Base-by-base conservation (phyloP, 2,797 vertebrate genomes). In the Alcedo atthis region DNA sequence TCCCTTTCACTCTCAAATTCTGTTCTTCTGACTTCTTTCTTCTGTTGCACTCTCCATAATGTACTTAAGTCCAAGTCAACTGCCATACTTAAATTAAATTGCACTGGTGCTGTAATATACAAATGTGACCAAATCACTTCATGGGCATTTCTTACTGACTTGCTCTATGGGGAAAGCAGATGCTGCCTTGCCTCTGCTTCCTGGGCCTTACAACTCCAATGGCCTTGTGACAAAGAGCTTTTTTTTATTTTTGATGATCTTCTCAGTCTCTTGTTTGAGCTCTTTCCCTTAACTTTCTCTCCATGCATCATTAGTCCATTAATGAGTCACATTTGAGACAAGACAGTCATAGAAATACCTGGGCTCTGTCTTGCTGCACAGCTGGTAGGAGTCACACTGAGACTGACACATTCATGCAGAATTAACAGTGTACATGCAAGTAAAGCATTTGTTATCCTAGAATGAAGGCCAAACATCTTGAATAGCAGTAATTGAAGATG, bases 11-110 rank as follows among this genome's bases (percentile, higher is more conserved):
- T 75, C 42, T 85, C 35, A 73, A 58, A 32, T 69, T 78, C 73
- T 85, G 24, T 9, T 85, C 33, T 82, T 78, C 58, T 81, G 59
- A 43, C 40, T 79, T 90, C 35, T 55, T 87, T 61, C n/a, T 49
- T 88, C 57, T 46, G 7, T 77, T 54, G 33, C 19, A 15, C 40
- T 57, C 48, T 71, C n/a, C 17, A n/a, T 30, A 40, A 40, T 1
- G 3, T 22, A 32, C 49, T 48, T 67, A 55, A 85, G 40, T 18
- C 59, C 77, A 63, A 84, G 45, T 32, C 49, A 84, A 57, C 4
- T 12, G 11, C 42, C 2, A 0, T 32, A 24, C 53, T 75, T 71
- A 64, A 69, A 46, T 37, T 55, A 62, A 64, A 66, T 70, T 35
- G 19, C 6, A 3, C 19, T 30, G n/a, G n/a, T n/a, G 75, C 43